Percentiles rank a stretch among this genome's conserved stretches.
phyloP scores from a whole-genome alignment of 2,113 vertebrate genomes.

The Thinocorus orbignyianus region DNA sequence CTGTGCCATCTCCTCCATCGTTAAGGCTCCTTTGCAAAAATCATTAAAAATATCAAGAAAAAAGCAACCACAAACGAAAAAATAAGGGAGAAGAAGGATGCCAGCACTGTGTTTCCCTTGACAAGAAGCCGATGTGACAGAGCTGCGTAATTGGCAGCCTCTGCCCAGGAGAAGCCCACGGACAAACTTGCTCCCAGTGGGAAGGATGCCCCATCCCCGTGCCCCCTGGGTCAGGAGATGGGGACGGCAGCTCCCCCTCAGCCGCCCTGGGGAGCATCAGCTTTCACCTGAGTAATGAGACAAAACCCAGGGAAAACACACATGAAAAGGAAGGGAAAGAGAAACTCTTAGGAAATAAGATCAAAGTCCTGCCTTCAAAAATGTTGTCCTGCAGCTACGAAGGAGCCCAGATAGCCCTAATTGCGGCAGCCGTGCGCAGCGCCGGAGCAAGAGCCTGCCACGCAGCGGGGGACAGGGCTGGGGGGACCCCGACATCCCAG shows the following conservation, averaged over 20 bases:
- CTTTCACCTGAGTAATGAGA: constrained; percentile 58
- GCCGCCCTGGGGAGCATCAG: constrained; percentile 15
- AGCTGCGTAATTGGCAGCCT: constrained; percentile 60
- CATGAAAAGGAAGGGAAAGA: constrained; percentile 8
- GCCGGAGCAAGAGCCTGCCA: fast-evolving
- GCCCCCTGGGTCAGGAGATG: not conserved
- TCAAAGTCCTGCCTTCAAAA: constrained; percentile 50
- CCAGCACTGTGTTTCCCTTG: not conserved
- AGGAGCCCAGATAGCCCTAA: constrained; percentile 1
- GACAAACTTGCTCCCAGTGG: constrained; percentile 1
- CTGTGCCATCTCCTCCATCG: not conserved
- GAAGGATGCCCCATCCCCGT: not conserved
- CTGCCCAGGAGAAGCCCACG: not conserved
- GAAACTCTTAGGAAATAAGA: constrained; percentile 49
- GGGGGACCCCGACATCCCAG: not conserved
- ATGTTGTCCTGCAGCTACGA: constrained; percentile 38
- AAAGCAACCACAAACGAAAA: not conserved
- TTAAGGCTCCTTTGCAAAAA: not conserved
- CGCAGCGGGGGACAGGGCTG: fast-evolving
- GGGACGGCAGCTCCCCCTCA: not conserved
- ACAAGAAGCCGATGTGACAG: constrained; percentile 59
- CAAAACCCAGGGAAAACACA: not conserved
- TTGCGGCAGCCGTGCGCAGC: not conserved
- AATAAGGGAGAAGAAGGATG: not conserved
- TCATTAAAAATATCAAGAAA: not conserved